A percentile compares a stretch with the other conserved stretches of the same genome.
Evolutionary conservation across 2,113 vertebrate genomes (phyloP).

Genomic region (Bucco capensis): DNA sequence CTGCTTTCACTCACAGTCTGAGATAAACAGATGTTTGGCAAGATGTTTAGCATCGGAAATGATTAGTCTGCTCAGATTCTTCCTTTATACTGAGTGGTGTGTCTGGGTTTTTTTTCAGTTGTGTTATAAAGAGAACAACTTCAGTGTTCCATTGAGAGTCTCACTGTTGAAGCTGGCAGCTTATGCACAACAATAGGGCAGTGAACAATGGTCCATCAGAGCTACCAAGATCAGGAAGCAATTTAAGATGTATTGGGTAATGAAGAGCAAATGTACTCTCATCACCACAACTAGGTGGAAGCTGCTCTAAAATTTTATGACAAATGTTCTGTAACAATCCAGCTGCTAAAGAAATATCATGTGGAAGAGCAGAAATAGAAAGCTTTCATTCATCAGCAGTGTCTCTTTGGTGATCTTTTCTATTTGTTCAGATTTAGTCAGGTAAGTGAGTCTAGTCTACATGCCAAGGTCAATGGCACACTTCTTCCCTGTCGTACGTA

Average conservation of each 20-base stretch:
- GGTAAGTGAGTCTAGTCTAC: neutral
- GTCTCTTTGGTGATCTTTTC: conserved; percentile 1
- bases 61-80: conserved; percentile 13
- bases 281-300: conserved; percentile 44
- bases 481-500: neutral
- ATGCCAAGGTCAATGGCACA: neutral
- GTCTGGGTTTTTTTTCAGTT: neutral
- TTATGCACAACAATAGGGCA: conserved; percentile 26
- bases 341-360: conserved; percentile 60
- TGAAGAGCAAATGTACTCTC: conserved; percentile 53
- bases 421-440: neutral
- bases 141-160: conserved; percentile 34
- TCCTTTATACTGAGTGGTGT: neutral
- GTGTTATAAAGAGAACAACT: conserved; percentile 37
- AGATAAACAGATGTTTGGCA: conserved; percentile 17
- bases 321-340: conserved; percentile 53
- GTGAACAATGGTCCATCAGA: conserved; percentile 63
- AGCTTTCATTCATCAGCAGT: conserved; percentile 20
- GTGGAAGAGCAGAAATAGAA: conserved; percentile 46
- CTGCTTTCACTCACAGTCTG: neutral
- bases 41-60: conserved; percentile 12
- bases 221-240: conserved; percentile 47
- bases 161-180: conserved; percentile 2
- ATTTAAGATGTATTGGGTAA: conserved; percentile 55
- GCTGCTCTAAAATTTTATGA: conserved; percentile 48